Base-by-base conservation (phyloP, 2,113 vertebrate species). In the Carassius auratus region DNA sequence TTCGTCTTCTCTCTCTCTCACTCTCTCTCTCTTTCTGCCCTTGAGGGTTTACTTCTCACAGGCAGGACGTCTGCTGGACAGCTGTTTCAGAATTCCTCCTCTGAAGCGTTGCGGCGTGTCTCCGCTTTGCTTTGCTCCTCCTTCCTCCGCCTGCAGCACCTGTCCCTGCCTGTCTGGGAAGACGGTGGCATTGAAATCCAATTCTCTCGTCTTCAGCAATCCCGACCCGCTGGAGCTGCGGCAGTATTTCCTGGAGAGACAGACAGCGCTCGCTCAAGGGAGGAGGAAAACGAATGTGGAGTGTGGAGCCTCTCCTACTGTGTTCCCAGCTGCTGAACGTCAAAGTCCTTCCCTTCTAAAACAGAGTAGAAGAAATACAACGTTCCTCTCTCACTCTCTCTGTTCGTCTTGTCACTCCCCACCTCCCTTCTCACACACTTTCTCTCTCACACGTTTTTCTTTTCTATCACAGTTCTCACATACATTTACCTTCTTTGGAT, bases 11-110 rank as follows among this genome's bases (percentile, higher is more conserved):
- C 76, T 42, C 77, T 74, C 76, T 45, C 42, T 76, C 52, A 76
- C 84, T 57, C 84, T 48, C 36, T 71, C 82, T 64, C 73, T 64
- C 64, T 77, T 50, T 45, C 52, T 68, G 85, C 79, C 77, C 86
- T 85, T 84, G 73, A 83, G 85, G 61, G 74, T 90, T 66, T 57
- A 48, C 74, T 84, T 80, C 66, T 92, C 90, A 90, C 79, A 89
- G 90, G 90, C 92, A 91, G 90, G 92, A 93, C 61, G 93, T 94
- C 93, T 94, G 93, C 92, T 80, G 90, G 92, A 95, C 94, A 95
- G 94, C 94, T 95, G 94, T 94, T 94, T 94, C 85, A 90, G 93
- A 92, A 93, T 92, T 90, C 91, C 92, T 91, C 91, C 75, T 91
- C 86, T 90, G 85, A 91, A 91, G 90, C 88, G 59, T 86, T 93